Percentiles rank a stretch among this genome's conserved stretches.
These are phyloP conservation scores for Apamea anceps DNA, from an alignment of 2,888 invertebrate genomes.

Conservation along the genomic window DNA sequence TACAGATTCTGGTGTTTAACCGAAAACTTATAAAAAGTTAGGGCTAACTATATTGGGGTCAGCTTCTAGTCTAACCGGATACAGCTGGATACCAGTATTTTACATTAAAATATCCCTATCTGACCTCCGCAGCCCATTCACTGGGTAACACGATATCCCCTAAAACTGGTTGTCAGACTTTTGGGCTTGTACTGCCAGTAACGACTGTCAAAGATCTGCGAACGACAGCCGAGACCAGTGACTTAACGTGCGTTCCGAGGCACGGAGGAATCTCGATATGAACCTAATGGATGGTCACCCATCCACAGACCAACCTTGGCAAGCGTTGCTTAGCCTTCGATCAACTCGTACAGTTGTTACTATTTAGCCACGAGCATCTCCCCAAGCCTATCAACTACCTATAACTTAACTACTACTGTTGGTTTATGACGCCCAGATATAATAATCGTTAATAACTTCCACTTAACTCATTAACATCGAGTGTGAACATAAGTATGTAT, in stretches of 20 bases:
- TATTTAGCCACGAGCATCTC: neutral
- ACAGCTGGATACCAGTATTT: neutral
- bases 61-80: neutral
- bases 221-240: neutral
- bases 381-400: neutral
- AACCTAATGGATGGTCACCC: neutral
- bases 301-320: neutral
- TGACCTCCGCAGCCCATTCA: neutral
- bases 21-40: too few species aligned
- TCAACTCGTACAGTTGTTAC: neutral
- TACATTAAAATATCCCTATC: neutral
- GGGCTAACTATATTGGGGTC: neutral
- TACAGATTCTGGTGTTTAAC: too few species aligned
- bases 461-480: slow-evolving; percentile 33
- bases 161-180: too few species aligned
- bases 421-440: slow-evolving; percentile 42
- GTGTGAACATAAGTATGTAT: neutral
- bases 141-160: neutral
- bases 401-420: slow-evolving; percentile 41
- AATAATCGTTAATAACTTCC: slow-evolving; percentile 36
- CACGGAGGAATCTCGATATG: neutral
- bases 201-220: neutral
- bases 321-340: neutral
- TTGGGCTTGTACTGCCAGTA: too few species aligned
- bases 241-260: neutral